Base-by-base conservation (phyloP, 2,888 invertebrate species). In the Invenusta paracnida region DNA sequence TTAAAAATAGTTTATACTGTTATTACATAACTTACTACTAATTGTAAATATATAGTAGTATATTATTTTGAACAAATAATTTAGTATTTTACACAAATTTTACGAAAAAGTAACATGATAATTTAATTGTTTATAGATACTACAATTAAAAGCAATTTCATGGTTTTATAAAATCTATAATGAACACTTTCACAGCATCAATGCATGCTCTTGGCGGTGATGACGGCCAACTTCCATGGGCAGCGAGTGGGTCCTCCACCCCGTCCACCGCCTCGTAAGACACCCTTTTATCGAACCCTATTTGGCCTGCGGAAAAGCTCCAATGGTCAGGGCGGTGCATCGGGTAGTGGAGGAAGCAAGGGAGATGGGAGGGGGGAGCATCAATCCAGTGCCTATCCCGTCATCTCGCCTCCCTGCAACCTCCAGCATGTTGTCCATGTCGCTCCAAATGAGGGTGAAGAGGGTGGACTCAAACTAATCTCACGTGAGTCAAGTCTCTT, bases 401-500 rank as follows among this genome's bases (percentile, higher is more conserved):
- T 29, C 23, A 85, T 85, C 25, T 85, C 84, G 13, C 84, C 48
- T 13, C 86, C 86, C n/a, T 85, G 84, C 25, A 85, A 85, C 27
- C 48, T 85, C 2, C 81, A 83, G 29, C 86, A 85, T 84, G 82
- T 85, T 13, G 86, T 85, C n/a, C 86, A 85, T 85, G 83, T 85
- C 25, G 81, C 83, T 1, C 83, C 73, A 5, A 73, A 73, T 73
- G 73, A 73, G 27, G 73, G 73, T 23, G 73, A 73, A 73, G 73
- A 73, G 2, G 73, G 73, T 2, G 73, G 73, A 23, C 73, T 73
- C 17, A 73, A 73, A 23, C 73, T 73, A 5, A 73, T 73, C 5
- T 73, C 73, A 23, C 73, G 73, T 73, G 27, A 73, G 73, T 73
- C 5, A 11, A 48, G 17, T 48, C 5, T 48, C 11, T 48, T 17